phyloP scores from a whole-genome alignment of 1,140 invertebrate species.

The Neodiprion virginianus region DNA sequence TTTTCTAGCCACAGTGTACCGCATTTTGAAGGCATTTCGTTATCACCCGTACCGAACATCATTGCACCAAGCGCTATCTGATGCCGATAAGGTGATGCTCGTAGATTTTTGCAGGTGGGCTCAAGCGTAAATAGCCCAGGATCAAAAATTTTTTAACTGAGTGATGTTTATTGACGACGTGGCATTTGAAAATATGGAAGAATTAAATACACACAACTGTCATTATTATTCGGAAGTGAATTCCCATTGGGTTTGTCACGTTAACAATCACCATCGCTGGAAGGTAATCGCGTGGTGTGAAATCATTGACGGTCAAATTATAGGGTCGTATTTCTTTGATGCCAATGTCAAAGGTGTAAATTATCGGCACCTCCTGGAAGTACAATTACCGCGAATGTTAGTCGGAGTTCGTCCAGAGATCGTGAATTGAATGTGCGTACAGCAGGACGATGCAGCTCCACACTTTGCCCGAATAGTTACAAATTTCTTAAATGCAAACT shows the following conservation, averaged over 20 bases:
- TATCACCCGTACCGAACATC: not conserved
- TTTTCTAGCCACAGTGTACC: too few species aligned
- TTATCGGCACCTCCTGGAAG: slow-evolving; percentile 28
- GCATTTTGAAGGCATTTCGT: too few species aligned
- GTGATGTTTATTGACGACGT: not conserved
- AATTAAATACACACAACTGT: slow-evolving; percentile 25
- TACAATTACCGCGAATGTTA: slow-evolving; percentile 11
- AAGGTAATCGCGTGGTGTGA: slow-evolving; percentile 33
- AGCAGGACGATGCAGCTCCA: slow-evolving; percentile 19
- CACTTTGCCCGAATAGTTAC: slow-evolving; percentile 18
- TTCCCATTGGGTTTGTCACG: slow-evolving; percentile 9
- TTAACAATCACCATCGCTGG: slow-evolving; percentile 30
- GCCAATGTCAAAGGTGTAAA: slow-evolving; percentile 17
- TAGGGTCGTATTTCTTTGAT: slow-evolving; percentile 33
- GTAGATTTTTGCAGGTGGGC: not conserved
- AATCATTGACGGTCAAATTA: slow-evolving; percentile 25
- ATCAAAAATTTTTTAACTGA: not conserved
- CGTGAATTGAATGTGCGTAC: not conserved
- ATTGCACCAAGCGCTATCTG: not conserved
- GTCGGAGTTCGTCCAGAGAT: slow-evolving; percentile 1
- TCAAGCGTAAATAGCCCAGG: not conserved
- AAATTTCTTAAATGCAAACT: slow-evolving; percentile 18
- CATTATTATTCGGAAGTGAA: slow-evolving; percentile 19
- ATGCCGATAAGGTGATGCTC: not conserved
- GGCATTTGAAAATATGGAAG: not conserved